Evolutionary conservation across 1,140 invertebrate species (phyloP), one percentile per base, ranked within the genome.

Genomic region (Aleiodes sp.): DNA sequence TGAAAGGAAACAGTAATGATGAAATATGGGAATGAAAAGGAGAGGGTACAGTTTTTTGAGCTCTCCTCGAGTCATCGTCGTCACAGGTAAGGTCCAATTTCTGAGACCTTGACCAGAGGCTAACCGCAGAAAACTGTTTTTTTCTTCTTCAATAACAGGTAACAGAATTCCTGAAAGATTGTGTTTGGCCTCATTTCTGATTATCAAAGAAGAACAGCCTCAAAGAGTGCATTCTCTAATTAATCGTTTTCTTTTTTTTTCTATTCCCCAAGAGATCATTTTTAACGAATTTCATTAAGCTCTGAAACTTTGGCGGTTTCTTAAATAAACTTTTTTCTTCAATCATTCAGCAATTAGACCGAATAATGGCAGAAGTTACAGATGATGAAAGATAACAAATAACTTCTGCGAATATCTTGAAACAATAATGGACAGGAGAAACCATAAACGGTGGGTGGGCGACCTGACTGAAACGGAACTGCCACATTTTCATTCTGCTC

Each of bases 11-110:
- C 29, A n/a, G n/a, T n/a, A n/a, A n/a, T 14, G 33, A 21, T 35
- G n/a, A n/a, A 70, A 3, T 2, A 43, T 43, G 56, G n/a, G n/a
- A n/a, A 57, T 37, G 46, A 43, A 70, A 63, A 35, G 68, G n/a
- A n/a, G n/a, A n/a, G n/a, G n/a, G n/a, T n/a, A n/a, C 41, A 57
- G 21, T 39, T 29, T 33, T 46, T 24, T 4, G 60, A n/a, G 24
- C 33, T 46, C 63, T 60, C 60, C 31, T 56, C 21, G 16, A 52
- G 46, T 52, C 46, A 52, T 52, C 46, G 26, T 52, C 46, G 21
- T 21, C 46, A 12, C 46, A 52, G 46, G 46, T 52, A 52, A 52
- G 26, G 26, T 21, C 46, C 21, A 35, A 4, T 35, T 6, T 2
- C 46, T 1, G 14, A 6, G 9, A 52, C 46, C 46, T 16, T 16